Conservation (phyloP, 2,888 invertebrate species). For the Leptinotarsa peninsularis region DNA sequence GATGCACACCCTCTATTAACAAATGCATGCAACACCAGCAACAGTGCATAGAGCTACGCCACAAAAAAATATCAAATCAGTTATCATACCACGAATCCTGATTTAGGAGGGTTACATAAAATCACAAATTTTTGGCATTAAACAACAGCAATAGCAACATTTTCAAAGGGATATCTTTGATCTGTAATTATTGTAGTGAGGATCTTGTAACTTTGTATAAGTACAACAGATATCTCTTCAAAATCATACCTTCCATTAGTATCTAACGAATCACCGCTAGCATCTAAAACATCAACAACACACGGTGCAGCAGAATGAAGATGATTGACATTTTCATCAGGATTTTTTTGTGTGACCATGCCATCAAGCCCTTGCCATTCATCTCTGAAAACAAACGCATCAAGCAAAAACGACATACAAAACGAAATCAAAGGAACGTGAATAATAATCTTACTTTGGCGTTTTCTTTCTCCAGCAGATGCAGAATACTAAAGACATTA, state of each 20-base stretch:
- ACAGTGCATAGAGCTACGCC: too few relatives aligned
- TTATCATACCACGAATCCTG: too few relatives aligned
- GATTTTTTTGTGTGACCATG: conserved; percentile 79
- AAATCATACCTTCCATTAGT: conserved; percentile 63
- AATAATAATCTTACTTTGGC: conserved; percentile 59
- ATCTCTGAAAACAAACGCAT: conserved; percentile 68
- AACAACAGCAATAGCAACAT: background rate
- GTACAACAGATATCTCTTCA: conserved; percentile 29
- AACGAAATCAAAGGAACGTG: conserved; percentile 6
- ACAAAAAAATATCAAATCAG: too few relatives aligned
- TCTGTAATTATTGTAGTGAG: background rate
- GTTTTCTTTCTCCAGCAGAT: conserved; percentile 63
- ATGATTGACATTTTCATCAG: conserved; percentile 72
- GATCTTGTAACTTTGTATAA: background rate
- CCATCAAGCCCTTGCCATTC: conserved; percentile 79
- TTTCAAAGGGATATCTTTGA: background rate
- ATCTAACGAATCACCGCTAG: conserved; percentile 56
- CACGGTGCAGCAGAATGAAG: conserved; percentile 62
- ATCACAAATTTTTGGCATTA: background rate
- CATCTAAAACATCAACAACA: conserved; percentile 55
- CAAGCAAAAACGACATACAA: conserved; percentile 30
- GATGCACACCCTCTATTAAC: too few relatives aligned
- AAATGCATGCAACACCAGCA: background rate
- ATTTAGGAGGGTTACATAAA: too few relatives aligned
- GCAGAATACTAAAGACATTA: conserved; percentile 61